Percentiles rank a stretch among this genome's conserved stretches.
phyloP scores from a whole-genome alignment of 2,888 invertebrate species.

The Barypeithes pellucidus region DNA sequence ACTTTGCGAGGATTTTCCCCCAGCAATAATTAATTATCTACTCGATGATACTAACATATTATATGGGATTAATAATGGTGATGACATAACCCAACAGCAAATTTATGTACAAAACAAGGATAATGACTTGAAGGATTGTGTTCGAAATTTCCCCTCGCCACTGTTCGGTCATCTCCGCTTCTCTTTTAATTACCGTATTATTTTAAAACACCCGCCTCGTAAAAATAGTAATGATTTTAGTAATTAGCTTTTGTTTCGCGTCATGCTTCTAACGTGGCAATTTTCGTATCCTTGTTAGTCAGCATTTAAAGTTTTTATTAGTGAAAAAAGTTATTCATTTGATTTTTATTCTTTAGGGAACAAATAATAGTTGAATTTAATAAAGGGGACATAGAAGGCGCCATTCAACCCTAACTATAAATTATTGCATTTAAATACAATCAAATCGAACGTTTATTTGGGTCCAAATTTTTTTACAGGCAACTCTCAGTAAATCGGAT shows the following conservation, averaged over 20 bases:
- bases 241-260: constrained; percentile 5
- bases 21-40: constrained; percentile 51
- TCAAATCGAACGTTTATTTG: too few species aligned
- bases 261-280: background rate
- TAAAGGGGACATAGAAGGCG: too few species aligned
- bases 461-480: too few species aligned
- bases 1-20: constrained; percentile 24
- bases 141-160: constrained; percentile 23
- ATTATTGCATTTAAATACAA: too few species aligned
- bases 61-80: constrained; percentile 50
- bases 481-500: too few species aligned
- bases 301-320: too few species aligned
- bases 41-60: constrained; percentile 50
- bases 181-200: constrained; percentile 39
- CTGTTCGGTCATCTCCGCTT: constrained; percentile 33
- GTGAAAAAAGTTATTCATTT: too few species aligned
- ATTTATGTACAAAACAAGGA: constrained; percentile 44
- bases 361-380: too few species aligned
- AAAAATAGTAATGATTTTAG: constrained; percentile 34
- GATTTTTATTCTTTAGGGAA: too few species aligned
- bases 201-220: constrained; percentile 26
- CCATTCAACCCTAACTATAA: too few species aligned
- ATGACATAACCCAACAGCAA: constrained; percentile 47
- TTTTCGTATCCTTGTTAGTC: background rate
- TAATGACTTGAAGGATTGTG: constrained; percentile 44